phyloP scores from a whole-genome alignment of 2,888 invertebrate species.

The Thymelicus sylvestris region DNA sequence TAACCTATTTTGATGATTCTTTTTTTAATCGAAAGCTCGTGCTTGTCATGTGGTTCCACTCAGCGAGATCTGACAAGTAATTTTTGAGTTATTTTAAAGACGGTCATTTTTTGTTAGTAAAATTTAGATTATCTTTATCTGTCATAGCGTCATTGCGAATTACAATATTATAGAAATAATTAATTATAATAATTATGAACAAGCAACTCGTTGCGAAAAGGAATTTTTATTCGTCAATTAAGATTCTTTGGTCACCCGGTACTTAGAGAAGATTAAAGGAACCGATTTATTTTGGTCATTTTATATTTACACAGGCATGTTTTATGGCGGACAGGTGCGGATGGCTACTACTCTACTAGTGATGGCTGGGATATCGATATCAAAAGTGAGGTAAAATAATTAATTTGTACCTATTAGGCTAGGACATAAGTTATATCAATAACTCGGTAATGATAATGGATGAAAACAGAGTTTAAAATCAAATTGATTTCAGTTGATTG shows the following conservation, averaged over 20 bases:
- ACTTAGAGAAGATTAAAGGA: slow-evolving; percentile 62
- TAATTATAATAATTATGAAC: not conserved
- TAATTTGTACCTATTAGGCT: not conserved
- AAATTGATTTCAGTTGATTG: too few species aligned
- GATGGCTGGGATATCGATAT: slow-evolving; percentile 39
- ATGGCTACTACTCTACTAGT: slow-evolving; percentile 42
- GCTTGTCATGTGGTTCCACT: too few species aligned
- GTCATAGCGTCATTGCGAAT: too few species aligned
- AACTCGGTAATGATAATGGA: too few species aligned
- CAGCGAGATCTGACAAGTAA: too few species aligned
- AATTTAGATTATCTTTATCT: too few species aligned
- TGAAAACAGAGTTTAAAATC: too few species aligned
- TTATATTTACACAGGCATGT: slow-evolving; percentile 59
- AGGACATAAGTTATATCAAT: too few species aligned
- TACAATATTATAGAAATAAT: not conserved
- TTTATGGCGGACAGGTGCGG: slow-evolving; percentile 67
- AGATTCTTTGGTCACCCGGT: slow-evolving; percentile 43
- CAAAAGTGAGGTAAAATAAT: not conserved
- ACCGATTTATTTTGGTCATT: slow-evolving; percentile 55
- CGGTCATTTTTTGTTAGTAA: too few species aligned
- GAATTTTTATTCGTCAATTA: slow-evolving; percentile 50
- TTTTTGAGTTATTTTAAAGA: too few species aligned
- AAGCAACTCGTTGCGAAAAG: not conserved
- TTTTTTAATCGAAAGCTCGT: too few species aligned
- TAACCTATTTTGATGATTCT: too few species aligned